Base-by-base conservation (phyloP, 2,113 vertebrate species). In the Calyptomena viridis region DNA sequence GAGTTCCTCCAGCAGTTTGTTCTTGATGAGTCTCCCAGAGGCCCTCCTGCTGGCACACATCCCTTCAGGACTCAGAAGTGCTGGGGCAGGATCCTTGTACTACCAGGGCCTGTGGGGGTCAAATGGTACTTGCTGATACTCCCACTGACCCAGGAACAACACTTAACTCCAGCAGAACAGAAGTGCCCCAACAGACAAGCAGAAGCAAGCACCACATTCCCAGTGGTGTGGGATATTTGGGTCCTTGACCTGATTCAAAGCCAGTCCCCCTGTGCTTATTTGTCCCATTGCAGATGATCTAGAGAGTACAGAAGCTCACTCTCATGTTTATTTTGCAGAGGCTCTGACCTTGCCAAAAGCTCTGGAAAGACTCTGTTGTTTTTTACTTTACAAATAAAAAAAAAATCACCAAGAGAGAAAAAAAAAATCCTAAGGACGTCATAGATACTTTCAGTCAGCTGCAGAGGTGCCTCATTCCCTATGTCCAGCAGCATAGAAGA, bases 321-420 rank as follows among this genome's bases (percentile, higher is more conserved):
- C 14, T n/a, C 52, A 9, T 19, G 42, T 78, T 88, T 92, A 53
- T 62, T 93, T 95, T 93, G 76, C 91, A 90, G 88, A 92, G 35
- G n/a, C 52, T 93, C 63, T 90, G 94, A 84, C 93, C 86, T 97
- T 95, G 86, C 81, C 84, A 87, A 63, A 90, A 93, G 73, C 40
- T 39, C 50, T 87, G 73, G 56, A 78, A 92, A 92, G 73, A n/a
- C 33, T 91, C 56, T 25, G 79, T 53, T 93, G 75, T 93, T 95
- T 92, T 47, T 84, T 52, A 71, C 39, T 90, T 93, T 37, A 15
- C 23, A 59, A 74, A 75, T 31, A 1, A 13, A 20, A 40, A 62
- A 17, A n/a, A 63, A 55, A 39, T 35, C 75, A 83, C 58, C 5
- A 11, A 80, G 73, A 83, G 10, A 42, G 11, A 20, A 47, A 56